These are phyloP conservation scores for Leptothorax acervorum DNA, from an alignment of 2,888 invertebrate genomes.

Conservation along the genomic window DNA sequence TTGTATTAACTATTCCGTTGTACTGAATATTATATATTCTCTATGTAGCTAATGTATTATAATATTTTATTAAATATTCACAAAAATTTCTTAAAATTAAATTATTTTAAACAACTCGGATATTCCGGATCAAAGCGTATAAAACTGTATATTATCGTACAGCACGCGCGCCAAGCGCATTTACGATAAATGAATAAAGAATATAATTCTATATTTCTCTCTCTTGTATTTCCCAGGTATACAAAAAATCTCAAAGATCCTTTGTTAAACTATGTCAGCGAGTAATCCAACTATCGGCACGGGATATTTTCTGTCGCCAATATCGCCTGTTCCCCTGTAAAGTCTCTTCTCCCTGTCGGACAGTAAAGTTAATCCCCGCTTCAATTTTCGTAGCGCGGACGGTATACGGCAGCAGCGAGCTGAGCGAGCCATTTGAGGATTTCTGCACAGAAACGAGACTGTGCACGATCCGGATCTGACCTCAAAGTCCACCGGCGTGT, in stretches of 20 bases:
- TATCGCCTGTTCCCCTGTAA: constrained; percentile 42
- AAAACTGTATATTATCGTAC: neutral
- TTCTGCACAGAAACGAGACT: constrained; percentile 48
- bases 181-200: constrained; percentile 10
- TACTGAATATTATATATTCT: neutral
- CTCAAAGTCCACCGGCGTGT: constrained; percentile 1
- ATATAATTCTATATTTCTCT: neutral
- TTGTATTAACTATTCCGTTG: constrained; percentile 1
- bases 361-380: constrained; percentile 66
- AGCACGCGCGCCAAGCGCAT: neutral
- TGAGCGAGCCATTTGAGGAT: constrained; percentile 36
- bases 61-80: constrained; percentile 11
- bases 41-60: neutral
- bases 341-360: constrained; percentile 51
- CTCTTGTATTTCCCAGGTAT: neutral
- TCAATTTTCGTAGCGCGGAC: constrained; percentile 63
- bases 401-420: neutral
- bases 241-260: constrained; percentile 11
- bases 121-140: neutral
- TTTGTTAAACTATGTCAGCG: constrained; percentile 19
- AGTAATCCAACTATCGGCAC: constrained; percentile 34
- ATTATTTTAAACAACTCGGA: constrained; percentile 10
- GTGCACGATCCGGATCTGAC: constrained; percentile 20
- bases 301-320: constrained; percentile 45
- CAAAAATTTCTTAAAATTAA: neutral